Conservation (phyloP, 2,888 invertebrate genomes). For the Muschampia plurimacula region DNA sequence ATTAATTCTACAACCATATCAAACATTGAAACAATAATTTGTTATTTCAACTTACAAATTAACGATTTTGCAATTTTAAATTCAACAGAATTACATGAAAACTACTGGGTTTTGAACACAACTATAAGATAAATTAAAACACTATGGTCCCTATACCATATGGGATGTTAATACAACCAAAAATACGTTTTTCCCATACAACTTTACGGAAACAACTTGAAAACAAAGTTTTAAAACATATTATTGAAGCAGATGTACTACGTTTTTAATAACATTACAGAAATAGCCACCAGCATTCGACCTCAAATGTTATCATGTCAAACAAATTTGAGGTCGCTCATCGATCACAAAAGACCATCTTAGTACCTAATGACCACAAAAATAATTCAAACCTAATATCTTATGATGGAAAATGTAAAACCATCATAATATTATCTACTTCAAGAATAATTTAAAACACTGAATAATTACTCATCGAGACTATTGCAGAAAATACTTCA, state of each 20-base stretch:
- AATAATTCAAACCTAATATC: too few relatives aligned
- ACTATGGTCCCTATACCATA: conserved; percentile 45
- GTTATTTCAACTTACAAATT: not conserved
- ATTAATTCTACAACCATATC: not conserved
- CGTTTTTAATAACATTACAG: too few relatives aligned
- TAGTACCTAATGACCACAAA: too few relatives aligned
- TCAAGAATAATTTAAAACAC: not conserved
- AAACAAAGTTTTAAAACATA: not conserved
- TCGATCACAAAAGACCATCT: too few relatives aligned
- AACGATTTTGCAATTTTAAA: not conserved
- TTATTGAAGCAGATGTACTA: not conserved
- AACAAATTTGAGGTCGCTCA: too few relatives aligned
- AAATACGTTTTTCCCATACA: not conserved
- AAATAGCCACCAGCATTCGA: too few relatives aligned
- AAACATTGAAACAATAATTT: not conserved
- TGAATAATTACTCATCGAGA: too few relatives aligned
- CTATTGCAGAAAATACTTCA: too few relatives aligned
- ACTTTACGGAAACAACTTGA: not conserved
- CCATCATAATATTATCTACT: not conserved
- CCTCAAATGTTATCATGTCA: too few relatives aligned
- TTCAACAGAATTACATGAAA: not conserved
- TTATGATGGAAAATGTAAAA: not conserved
- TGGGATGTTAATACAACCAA: conserved; percentile 26
- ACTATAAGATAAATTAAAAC: conserved; percentile 25
- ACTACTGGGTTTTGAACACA: conserved; percentile 13